These are phyloP conservation scores for Tapirus indicus DNA, from an alignment of 2,797 vertebrate species.

Conservation along the genomic window DNA sequence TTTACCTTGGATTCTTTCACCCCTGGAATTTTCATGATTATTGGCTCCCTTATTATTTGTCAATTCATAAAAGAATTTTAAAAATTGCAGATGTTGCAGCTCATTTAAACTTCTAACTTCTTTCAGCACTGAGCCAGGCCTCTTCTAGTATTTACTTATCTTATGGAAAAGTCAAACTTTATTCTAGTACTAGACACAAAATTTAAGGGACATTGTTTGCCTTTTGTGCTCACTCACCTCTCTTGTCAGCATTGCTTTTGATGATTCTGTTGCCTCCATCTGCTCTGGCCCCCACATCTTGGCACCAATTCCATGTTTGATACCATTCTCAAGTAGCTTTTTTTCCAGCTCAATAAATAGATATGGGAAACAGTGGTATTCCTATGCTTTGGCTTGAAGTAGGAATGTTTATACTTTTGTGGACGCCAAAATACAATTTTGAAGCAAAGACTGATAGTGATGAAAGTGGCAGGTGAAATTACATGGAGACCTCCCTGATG, in stretches of 20 bases:
- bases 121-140: background rate
- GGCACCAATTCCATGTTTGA: background rate
- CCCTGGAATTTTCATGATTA: background rate
- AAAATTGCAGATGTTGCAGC: background rate
- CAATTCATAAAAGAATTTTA: background rate
- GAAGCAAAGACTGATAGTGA: background rate
- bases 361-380: background rate
- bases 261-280: background rate
- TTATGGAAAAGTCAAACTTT: background rate
- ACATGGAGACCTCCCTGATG: background rate
- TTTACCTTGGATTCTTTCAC: background rate
- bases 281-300: background rate
- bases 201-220: background rate
- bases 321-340: background rate
- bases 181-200: background rate
- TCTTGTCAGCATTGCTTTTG: background rate
- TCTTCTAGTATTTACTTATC: background rate
- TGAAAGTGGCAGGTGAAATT: background rate
- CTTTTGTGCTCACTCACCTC: background rate
- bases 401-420: background rate
- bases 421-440: background rate
- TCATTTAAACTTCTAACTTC: background rate
- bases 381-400: background rate
- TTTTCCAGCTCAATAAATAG: background rate
- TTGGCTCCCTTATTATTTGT: background rate